Percentiles rank a stretch among this genome's conserved stretches.
These are phyloP conservation scores for Buceros bicornis DNA, from an alignment of 2,797 vertebrate genomes.

Conservation along the genomic window DNA sequence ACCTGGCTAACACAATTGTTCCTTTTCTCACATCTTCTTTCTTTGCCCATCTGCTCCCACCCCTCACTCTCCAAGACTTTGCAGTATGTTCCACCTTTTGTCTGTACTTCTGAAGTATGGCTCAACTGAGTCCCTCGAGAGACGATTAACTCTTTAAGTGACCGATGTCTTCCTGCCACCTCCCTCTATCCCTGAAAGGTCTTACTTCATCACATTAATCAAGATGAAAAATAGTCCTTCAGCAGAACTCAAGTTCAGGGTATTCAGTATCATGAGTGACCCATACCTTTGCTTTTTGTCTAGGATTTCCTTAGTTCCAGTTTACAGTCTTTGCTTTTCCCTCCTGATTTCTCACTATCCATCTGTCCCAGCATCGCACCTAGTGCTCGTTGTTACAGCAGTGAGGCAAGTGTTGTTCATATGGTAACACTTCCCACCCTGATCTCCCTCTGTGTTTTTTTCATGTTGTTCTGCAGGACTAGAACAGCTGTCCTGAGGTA, in stretches of 20 bases:
- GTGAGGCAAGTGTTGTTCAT: not conserved
- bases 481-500: constrained; percentile 56
- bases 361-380: not conserved
- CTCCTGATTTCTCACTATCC: not conserved
- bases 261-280: not conserved
- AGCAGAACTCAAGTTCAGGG: not conserved
- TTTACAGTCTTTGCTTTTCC: not conserved
- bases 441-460: not conserved
- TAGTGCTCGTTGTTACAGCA: not conserved
- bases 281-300: not conserved
- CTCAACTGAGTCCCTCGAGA: accelerated
- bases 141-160: not conserved
- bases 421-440: not conserved
- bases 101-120: not conserved
- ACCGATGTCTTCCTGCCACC: not conserved
- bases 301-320: not conserved
- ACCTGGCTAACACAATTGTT: accelerated
- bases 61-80: not conserved
- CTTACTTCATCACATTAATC: not conserved
- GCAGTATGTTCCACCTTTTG: not conserved
- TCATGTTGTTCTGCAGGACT: constrained; percentile 11
- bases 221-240: not conserved
- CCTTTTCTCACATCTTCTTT: not conserved
- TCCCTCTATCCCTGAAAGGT: not conserved
- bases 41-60: no score